Evolutionary conservation across 2,113 vertebrate genomes (phyloP).

Genomic region (Loxodonta africana): DNA sequence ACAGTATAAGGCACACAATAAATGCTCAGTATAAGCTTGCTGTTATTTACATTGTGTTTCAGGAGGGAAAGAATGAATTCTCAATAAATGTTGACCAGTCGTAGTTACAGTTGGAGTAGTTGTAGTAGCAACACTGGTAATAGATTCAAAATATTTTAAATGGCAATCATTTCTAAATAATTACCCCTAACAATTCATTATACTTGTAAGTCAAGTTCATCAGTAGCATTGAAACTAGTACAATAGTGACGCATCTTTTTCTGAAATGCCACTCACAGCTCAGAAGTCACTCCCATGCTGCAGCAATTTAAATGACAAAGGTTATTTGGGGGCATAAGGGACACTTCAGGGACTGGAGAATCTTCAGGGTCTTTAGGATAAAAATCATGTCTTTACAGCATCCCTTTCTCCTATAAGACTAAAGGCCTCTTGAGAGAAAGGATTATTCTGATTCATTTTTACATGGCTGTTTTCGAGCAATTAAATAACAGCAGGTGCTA

Average conservation of each 20-base stretch:
- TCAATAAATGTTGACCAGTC: neutral
- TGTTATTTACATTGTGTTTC: neutral
- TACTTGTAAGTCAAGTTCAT: neutral
- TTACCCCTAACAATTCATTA: neutral
- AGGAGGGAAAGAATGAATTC: neutral
- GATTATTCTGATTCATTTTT: neutral
- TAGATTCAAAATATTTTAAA: neutral
- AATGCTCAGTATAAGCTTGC: neutral
- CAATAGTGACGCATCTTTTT: accelerated
- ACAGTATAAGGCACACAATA: neutral
- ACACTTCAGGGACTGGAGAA: neutral
- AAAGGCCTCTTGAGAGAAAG: neutral
- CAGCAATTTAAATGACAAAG: neutral
- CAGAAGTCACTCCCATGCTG: neutral
- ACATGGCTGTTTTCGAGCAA: neutral
- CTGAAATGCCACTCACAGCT: neutral
- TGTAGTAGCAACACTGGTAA: neutral
- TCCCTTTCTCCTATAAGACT: neutral
- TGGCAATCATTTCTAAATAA: neutral
- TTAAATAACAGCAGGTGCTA: neutral
- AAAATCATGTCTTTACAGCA: neutral
- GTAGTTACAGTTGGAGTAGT: neutral
- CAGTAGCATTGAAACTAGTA: neutral
- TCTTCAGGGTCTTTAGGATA: neutral
- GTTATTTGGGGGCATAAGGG: neutral